Conservation (phyloP, 2,888 invertebrate genomes). For the Cataglyphis cursor region DNA sequence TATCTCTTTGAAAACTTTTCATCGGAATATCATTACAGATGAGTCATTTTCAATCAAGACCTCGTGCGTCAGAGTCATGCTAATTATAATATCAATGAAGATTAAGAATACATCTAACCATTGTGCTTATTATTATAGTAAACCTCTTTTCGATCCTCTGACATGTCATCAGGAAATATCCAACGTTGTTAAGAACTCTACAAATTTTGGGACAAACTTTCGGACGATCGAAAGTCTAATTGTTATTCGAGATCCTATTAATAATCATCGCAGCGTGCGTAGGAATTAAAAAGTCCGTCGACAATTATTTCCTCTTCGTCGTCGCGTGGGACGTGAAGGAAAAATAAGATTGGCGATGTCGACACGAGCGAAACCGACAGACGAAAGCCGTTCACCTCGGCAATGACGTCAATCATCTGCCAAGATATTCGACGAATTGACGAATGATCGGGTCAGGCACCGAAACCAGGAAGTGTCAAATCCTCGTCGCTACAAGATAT, state of each 20-base stretch:
- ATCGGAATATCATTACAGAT: neutral
- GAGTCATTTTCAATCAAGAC: neutral
- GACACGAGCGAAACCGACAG: conserved; percentile 30
- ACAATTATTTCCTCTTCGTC: conserved; percentile 25
- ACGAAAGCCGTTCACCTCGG: conserved; percentile 51
- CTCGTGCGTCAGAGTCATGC: neutral
- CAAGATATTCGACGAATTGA: conserved; percentile 33
- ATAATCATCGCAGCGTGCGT: conserved; percentile 9
- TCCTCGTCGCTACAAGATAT: neutral
- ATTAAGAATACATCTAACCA: neutral
- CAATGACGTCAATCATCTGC: conserved; percentile 54
- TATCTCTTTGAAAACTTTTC: neutral
- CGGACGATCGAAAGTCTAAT: neutral
- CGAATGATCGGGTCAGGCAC: conserved; percentile 47
- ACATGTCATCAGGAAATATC: neutral
- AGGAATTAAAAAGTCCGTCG: conserved; percentile 32
- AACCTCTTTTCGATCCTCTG: neutral
- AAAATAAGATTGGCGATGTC: conserved; percentile 40
- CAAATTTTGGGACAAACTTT: neutral
- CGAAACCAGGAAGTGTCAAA: conserved; percentile 58
- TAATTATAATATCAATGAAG: neutral
- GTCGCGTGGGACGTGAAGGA: conserved; percentile 40
- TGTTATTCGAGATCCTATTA: neutral
- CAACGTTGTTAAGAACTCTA: neutral
- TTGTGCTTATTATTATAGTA: neutral